Percentiles rank a stretch among this genome's conserved stretches.
phyloP scores from a whole-genome alignment of 2,113 vertebrate species.

The Globicephala melas region DNA sequence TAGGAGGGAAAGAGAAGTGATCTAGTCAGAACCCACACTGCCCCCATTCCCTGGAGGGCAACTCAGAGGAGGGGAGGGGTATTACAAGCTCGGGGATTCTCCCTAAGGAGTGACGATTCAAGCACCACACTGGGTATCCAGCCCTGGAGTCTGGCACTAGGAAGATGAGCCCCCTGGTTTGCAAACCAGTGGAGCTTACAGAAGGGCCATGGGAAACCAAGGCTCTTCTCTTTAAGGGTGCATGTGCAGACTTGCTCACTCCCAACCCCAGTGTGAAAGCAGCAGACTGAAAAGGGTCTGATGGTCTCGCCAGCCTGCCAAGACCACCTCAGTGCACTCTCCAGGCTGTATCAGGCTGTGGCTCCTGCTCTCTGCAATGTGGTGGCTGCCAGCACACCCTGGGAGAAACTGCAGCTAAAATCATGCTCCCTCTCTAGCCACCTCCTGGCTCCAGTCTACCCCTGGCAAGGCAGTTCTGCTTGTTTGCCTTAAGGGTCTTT shows the following conservation, averaged over 20 bases:
- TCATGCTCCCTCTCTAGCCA: background rate
- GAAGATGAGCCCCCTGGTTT: background rate
- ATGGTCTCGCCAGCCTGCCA: background rate
- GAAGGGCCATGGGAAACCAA: background rate
- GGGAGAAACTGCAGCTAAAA: background rate
- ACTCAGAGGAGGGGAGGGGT: background rate
- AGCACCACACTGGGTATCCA: background rate
- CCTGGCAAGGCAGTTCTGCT: background rate
- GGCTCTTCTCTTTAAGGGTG: background rate
- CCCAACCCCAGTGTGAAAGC: background rate
- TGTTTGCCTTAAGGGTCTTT: too few relatives aligned
- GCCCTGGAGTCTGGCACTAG: background rate
- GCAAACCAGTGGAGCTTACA: background rate
- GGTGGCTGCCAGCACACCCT: background rate
- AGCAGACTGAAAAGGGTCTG: background rate
- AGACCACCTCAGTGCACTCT: background rate
- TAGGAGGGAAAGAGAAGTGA: background rate
- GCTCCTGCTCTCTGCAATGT: background rate
- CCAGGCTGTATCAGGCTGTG: background rate
- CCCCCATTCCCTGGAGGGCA: rapidly evolving
- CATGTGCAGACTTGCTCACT: background rate
- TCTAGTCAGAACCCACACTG: background rate
- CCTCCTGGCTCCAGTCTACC: background rate
- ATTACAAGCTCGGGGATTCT: background rate
- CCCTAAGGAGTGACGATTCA: background rate